These are phyloP conservation scores for Xylota segnis DNA, from an alignment of 2,888 invertebrate species.

Conservation along the genomic window DNA sequence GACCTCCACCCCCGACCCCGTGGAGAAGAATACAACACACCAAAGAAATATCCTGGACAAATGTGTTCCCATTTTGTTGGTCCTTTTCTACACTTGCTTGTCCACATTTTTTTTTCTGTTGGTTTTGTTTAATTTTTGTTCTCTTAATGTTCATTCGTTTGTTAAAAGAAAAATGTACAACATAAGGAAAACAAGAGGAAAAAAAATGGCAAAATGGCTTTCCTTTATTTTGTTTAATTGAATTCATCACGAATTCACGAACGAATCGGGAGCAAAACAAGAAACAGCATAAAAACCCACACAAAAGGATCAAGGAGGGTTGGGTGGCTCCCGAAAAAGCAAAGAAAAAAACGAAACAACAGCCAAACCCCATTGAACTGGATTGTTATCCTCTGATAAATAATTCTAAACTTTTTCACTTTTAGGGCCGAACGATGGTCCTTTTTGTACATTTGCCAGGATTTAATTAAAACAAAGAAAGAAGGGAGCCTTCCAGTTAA, in stretches of 20 bases:
- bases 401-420: constrained; percentile 73
- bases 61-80: constrained; percentile 67
- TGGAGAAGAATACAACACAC: constrained; percentile 1
- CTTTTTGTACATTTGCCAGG: constrained; percentile 57
- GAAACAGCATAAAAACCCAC: constrained; percentile 60
- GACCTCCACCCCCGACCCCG: not conserved
- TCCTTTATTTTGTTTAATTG: constrained; percentile 76
- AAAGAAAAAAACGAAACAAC: not conserved
- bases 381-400: constrained; percentile 71
- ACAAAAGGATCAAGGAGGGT: constrained; percentile 35
- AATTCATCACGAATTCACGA: constrained; percentile 71
- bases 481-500: constrained; percentile 5
- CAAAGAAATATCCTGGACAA: constrained; percentile 63
- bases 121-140: constrained; percentile 29
- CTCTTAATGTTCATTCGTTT: constrained; percentile 58
- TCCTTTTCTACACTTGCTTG: not conserved
- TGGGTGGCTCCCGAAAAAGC: not conserved
- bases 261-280: constrained; percentile 71
- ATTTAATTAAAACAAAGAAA: constrained; percentile 74
- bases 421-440: constrained; percentile 46
- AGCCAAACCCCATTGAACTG: constrained; percentile 58
- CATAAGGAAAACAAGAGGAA: constrained; percentile 17
- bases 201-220: constrained; percentile 51
- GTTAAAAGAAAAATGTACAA: constrained; percentile 58
- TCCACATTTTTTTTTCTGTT: constrained; percentile 12